These are phyloP conservation scores for Rhinoraja longicauda DNA, from an alignment of 2,797 vertebrate species.

Conservation along the genomic window DNA sequence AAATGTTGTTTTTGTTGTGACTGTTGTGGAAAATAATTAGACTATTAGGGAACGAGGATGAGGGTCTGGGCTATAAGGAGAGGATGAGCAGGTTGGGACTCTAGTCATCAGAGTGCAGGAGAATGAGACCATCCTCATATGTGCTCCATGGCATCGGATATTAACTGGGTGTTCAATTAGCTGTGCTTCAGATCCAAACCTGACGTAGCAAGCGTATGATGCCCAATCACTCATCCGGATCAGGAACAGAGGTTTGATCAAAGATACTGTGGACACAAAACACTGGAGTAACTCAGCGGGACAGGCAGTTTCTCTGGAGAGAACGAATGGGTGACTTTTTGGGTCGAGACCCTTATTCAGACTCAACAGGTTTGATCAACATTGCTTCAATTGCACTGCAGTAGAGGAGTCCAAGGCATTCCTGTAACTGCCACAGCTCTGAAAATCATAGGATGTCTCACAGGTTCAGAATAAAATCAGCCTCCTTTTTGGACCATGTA, in stretches of 20 bases:
- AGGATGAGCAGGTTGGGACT: too few species aligned
- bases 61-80: too few species aligned
- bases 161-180: neutral
- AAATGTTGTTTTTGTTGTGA: neutral
- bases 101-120: too few species aligned
- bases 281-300: too few species aligned
- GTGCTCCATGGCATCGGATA: neutral
- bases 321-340: too few species aligned
- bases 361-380: too few species aligned
- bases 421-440: neutral
- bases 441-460: neutral
- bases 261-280: too few species aligned
- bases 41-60: neutral
- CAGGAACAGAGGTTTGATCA: neutral
- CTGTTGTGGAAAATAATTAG: slow-evolving; percentile 12
- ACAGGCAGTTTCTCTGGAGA: too few species aligned
- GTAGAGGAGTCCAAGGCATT: neutral
- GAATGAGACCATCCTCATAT: neutral
- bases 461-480: neutral
- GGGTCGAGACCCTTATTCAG: too few species aligned
- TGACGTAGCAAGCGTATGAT: neutral
- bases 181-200: neutral
- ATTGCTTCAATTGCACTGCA: neutral
- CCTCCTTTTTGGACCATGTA: neutral
- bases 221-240: neutral